Base-by-base conservation (phyloP, 2,888 invertebrate genomes). In the Brenthis ino region DNA sequence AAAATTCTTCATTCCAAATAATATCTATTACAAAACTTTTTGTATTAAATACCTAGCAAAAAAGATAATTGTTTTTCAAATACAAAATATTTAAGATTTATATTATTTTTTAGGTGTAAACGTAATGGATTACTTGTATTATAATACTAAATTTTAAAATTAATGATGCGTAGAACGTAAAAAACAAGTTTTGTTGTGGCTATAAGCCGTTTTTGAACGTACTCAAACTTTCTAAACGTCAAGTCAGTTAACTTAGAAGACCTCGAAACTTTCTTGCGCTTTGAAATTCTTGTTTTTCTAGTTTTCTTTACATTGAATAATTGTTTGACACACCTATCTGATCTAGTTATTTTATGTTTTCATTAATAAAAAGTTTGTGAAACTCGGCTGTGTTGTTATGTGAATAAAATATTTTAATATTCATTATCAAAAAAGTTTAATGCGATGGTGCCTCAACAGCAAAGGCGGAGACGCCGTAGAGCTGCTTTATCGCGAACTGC, bases 361-460 rank as follows among this genome's bases (percentile, higher is more conserved):
- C 58, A 58, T 68, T 50, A 37, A 56, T 55, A 58, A 60, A 68
- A 55, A 20, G 1, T 20, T 51, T 51, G 47, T 16, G n/a, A 12
- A 61, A 51, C n/a, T 51, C 48, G 14, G 37, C 11, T 11, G 13
- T 48, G 47, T 60, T 69, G 20, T 51, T 53, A 58, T 66, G 37
- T 70, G 53, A 60, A 33, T 47, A 55, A 13, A 50, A 20, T 20
- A 20, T 20, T 20, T 20, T 20, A 50, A 28, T 67, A 24, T 67
- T 57, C 24, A 54, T 65, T 28, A 57, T 47, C 60, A 72, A 55
- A 50, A 64, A 72, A 80, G 78, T 74, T 78, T 76, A 72, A 77
- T 77, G 80, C 74, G 79, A 93, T 93, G 92, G 89, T 93, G 76
- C 92, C 92, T 74, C 92, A 92, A 77, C 92, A 92, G 80, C 92